Conservation (phyloP, 2,888 invertebrate genomes). For the Andrena bucephala region DNA sequence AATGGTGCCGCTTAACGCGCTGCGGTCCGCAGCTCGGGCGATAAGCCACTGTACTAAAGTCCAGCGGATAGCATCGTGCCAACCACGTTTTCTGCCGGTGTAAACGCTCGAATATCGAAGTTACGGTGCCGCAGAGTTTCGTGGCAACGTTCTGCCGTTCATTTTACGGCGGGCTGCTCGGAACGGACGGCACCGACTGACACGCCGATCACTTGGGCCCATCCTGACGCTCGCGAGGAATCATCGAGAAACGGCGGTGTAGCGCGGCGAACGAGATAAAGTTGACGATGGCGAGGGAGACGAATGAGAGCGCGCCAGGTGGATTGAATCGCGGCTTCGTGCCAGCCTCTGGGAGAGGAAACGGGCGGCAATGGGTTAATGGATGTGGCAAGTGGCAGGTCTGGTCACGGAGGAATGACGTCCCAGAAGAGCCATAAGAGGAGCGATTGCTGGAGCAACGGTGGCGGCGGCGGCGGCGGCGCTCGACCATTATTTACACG, state of each 20-base stretch:
- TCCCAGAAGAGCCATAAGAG: slow-evolving; percentile 65
- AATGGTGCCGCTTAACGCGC: not conserved
- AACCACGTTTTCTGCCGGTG: not conserved
- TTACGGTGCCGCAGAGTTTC: too few species aligned
- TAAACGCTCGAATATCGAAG: not conserved
- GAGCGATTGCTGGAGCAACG: slow-evolving; percentile 30
- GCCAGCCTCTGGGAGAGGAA: not conserved
- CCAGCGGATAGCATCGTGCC: not conserved
- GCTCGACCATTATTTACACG: slow-evolving; percentile 69
- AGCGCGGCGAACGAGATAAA: not conserved
- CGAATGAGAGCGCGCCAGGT: slow-evolving; percentile 9
- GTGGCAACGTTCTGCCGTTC: too few species aligned
- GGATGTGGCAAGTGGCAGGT: slow-evolving; percentile 47
- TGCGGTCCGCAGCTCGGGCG: not conserved
- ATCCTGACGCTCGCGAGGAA: too few species aligned
- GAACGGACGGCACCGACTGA: too few species aligned
- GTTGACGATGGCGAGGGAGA: not conserved
- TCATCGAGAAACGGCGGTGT: not conserved
- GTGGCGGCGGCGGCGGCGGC: not conserved
- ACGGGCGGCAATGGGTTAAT: slow-evolving; percentile 46
- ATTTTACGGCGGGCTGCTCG: too few species aligned
- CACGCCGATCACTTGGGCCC: too few species aligned
- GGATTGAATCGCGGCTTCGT: slow-evolving; percentile 8
- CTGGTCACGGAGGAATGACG: slow-evolving; percentile 44
- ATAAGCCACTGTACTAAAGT: not conserved